These are phyloP conservation scores for Notechis scutatus DNA, from an alignment of 2,113 vertebrate species.

Conservation along the genomic window DNA sequence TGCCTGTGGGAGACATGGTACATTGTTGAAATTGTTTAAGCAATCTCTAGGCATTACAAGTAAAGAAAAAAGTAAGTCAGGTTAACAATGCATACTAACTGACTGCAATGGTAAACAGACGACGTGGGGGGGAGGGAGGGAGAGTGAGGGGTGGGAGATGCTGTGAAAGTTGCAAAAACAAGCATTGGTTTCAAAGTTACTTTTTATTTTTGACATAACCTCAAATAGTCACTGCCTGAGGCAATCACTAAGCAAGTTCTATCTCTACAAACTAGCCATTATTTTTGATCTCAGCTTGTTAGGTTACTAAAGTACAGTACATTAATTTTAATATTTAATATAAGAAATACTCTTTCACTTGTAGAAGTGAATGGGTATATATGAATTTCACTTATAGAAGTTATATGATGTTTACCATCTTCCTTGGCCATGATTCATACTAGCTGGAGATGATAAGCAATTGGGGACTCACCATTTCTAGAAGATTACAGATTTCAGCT, in stretches of 20 bases:
- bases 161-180: neutral
- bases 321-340: neutral
- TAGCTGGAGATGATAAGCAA: neutral
- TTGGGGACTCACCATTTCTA: neutral
- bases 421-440: neutral
- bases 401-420: neutral
- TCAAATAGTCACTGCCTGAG: neutral
- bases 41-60: neutral
- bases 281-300: neutral
- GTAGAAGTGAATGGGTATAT: neutral
- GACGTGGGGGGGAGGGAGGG: neutral
- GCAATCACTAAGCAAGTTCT: neutral
- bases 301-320: neutral
- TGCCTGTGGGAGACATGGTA: neutral
- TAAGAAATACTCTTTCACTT: neutral
- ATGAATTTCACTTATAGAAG: rapidly evolving
- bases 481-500: neutral
- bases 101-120: neutral
- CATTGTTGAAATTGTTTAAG: neutral
- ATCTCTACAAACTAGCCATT: rapidly evolving
- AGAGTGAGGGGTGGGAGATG: neutral
- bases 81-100: neutral
- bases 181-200: neutral
- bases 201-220: neutral
- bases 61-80: neutral